Base-by-base conservation (phyloP, 2,797 vertebrate species). In the Eulemur mongoz region DNA sequence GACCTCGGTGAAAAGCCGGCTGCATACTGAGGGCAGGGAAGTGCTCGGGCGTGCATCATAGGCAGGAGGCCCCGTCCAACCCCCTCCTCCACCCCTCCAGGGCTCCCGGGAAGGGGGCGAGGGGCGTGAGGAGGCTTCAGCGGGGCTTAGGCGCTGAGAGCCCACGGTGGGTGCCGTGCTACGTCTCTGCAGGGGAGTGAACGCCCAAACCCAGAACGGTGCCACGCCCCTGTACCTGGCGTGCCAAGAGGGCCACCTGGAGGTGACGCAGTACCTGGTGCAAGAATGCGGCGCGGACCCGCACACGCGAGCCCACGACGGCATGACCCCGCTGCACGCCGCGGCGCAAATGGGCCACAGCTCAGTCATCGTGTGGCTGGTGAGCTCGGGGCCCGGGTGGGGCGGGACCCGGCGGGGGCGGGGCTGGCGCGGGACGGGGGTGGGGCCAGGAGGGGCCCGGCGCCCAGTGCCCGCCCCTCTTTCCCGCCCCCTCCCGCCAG, bases 281-380 rank as follows among this genome's bases (percentile, higher is more conserved):
- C 99, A 99, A 98, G 99, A 99, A 89, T 99, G 99, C n/a, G 99
- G 99, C 93, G 99, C 99, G 0, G 99, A 99, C 95, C 99, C 99
- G 18, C 99, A 99, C 50, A 97, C 98, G 3, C 98, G 99, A 69
- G 99, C 99, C 98, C 99, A 99, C 3, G 99, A 99, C 0, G 99
- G 99, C 97, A 99, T 99, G 99, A 99, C 99, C 23, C 98, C 99
- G 0, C 98, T 99, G 94, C 99, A 99, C 6, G 99, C 99, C 0
- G 99, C 99, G 0, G 99, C 99, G 75, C 99, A 99, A 98, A 99
- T 99, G 99, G 99, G 99, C 95, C 99, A 99, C 99, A 99, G 99
- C 97, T 99, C 99, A 0, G 98, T 99, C 96, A 99, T 99, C 87
- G 99, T 99, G 91, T 99, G 99, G 99, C 99, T 99, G 99, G 99